A percentile compares a stretch with the other conserved stretches of the same genome.
Conservation (phyloP, 2,888 invertebrate genomes). For the Tetrapedia diversipes region DNA sequence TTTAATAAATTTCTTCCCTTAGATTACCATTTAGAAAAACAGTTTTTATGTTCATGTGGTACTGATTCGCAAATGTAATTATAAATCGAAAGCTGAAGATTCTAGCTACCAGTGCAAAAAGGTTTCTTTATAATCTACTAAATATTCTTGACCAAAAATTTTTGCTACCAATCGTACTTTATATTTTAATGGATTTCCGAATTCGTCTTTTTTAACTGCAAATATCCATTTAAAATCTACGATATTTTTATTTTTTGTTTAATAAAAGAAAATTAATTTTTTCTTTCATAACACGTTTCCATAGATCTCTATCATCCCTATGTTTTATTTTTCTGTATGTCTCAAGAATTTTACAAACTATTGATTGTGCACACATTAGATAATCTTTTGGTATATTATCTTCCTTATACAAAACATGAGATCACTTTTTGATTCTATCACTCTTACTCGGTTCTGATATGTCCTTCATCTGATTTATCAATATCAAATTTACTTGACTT, state of each 20-base stretch:
- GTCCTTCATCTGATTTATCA: background rate
- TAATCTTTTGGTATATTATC: background rate
- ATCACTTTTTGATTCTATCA: conserved; percentile 9
- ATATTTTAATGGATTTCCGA: no score
- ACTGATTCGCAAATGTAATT: conserved; percentile 53
- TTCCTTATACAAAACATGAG: background rate
- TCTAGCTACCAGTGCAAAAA: conserved; percentile 4
- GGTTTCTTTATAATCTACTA: conserved; percentile 4
- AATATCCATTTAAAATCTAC: background rate
- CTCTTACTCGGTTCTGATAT: background rate
- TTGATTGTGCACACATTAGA: no score
- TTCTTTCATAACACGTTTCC: no score
- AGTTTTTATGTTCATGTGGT: background rate
- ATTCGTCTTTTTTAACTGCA: background rate
- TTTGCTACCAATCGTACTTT: conserved; percentile 44
- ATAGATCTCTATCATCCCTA: no score
- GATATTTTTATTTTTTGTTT: background rate
- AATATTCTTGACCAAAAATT: conserved; percentile 55
- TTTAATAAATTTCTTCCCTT: background rate
- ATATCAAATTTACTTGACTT: background rate
- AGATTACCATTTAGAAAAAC: background rate
- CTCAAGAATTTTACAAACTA: background rate
- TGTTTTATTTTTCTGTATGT: background rate
- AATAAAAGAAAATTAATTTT: no score
- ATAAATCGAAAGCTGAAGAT: conserved; percentile 55